Evolutionary conservation across 1,140 invertebrate genomes (phyloP).

Genomic region (Cydia amplana): DNA sequence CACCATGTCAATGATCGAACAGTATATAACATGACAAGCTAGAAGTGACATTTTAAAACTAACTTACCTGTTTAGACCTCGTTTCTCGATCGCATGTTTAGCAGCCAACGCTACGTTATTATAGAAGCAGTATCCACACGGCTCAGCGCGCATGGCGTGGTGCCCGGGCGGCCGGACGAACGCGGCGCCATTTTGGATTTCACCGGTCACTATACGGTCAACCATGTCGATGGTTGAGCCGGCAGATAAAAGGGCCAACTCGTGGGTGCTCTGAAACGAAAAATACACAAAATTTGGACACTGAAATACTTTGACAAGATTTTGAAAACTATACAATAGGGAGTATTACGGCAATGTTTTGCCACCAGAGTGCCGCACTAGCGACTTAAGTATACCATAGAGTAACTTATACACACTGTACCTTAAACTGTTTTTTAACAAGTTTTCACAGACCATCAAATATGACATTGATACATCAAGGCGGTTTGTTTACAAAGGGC

Average conservation of each 20-base stretch:
- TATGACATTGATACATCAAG: too few species aligned
- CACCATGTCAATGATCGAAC: constrained; percentile 85
- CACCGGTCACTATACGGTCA: constrained; percentile 84
- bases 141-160: constrained; percentile 95
- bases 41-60: neutral
- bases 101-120: constrained; percentile 98
- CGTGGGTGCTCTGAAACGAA: constrained; percentile 87
- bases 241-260: constrained; percentile 86
- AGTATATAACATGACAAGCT: neutral
- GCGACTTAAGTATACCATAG: too few species aligned
- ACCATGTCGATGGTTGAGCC: constrained; percentile 91
- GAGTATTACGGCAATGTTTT: too few species aligned
- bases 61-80: constrained; percentile 64
- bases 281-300: too few species aligned
- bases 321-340: too few species aligned
- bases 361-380: too few species aligned
- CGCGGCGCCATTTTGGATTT: constrained; percentile 93
- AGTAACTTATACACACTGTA: too few species aligned
- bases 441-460: too few species aligned
- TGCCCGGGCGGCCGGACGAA: constrained; percentile 95
- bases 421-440: too few species aligned
- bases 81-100: constrained; percentile 85
- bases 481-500: too few species aligned
- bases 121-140: constrained; percentile 97
- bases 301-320: too few species aligned